Evolutionary conservation across 2,113 vertebrate species (phyloP).

Genomic region (Microcebus lehilahytsara): DNA sequence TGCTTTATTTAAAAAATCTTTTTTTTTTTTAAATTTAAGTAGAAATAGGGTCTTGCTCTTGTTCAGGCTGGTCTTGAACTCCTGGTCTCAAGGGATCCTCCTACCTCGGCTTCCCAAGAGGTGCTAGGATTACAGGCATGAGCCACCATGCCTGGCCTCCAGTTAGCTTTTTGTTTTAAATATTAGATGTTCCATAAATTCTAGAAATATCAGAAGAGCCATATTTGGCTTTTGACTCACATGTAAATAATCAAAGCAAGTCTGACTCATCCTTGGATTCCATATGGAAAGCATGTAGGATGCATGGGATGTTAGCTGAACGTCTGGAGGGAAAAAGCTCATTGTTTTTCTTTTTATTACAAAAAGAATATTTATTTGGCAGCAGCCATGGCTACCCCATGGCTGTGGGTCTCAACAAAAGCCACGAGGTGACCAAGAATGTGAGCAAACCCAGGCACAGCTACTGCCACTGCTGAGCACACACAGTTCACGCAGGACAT

Average conservation of each 20-base stretch:
- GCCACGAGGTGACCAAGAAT: conserved; percentile 86
- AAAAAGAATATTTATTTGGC: background rate
- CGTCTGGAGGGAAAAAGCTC: background rate
- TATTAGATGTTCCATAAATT: background rate
- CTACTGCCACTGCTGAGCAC: conserved; percentile 82
- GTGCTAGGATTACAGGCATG: no score
- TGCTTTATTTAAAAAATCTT: background rate
- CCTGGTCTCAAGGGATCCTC: no score
- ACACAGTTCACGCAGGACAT: conserved; percentile 87
- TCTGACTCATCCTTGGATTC: background rate
- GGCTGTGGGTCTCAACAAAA: conserved; percentile 85
- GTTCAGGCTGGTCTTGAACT: no score
- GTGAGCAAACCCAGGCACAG: conserved; percentile 81
- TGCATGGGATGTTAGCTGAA: background rate
- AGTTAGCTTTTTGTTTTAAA: background rate
- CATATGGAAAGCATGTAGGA: background rate
- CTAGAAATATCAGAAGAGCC: background rate
- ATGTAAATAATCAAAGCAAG: background rate
- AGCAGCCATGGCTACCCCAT: background rate
- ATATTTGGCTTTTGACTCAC: background rate
- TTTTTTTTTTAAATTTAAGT: background rate
- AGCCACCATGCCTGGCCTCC: background rate
- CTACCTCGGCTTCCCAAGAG: no score
- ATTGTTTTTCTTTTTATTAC: background rate
- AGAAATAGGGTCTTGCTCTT: no score